Conservation (phyloP, 92 coral and sea anemone species). For the Heteractis magnifica region DNA sequence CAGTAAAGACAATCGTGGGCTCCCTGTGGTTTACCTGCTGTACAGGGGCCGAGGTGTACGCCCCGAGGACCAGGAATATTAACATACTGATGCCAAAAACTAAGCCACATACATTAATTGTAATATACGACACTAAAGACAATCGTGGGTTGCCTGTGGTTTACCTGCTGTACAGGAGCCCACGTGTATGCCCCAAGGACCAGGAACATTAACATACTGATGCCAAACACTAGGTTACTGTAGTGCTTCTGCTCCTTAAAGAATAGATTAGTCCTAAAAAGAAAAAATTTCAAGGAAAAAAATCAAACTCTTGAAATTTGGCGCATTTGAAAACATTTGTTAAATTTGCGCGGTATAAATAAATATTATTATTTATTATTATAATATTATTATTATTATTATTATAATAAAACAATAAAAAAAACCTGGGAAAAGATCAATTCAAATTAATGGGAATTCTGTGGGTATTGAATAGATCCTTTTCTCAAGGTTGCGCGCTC, state of each 20-base stretch:
- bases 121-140: too few species aligned
- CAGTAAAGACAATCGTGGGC: neutral
- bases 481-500: too few species aligned
- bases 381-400: too few species aligned
- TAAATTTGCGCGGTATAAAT: too few species aligned
- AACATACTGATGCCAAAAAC: conserved; percentile 65
- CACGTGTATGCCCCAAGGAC: conserved; percentile 87
- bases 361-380: too few species aligned
- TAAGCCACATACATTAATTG: conserved; percentile 8
- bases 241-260: conserved; percentile 93
- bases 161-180: conserved; percentile 77
- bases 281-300: neutral
- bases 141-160: neutral
- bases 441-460: too few species aligned
- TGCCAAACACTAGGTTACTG: conserved; percentile 61
- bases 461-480: too few species aligned
- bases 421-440: too few species aligned
- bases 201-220: conserved; percentile 63
- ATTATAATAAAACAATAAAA: too few species aligned
- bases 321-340: too few species aligned
- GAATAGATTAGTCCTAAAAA: conserved; percentile 76
- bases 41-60: conserved; percentile 81
- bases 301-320: neutral
- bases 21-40: conserved; percentile 51
- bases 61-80: conserved; percentile 70